These are phyloP conservation scores for Hydra vulgaris DNA, from an alignment of 30 jellyfish, hydroid and myxozoan genomes.

Conservation along the genomic window DNA sequence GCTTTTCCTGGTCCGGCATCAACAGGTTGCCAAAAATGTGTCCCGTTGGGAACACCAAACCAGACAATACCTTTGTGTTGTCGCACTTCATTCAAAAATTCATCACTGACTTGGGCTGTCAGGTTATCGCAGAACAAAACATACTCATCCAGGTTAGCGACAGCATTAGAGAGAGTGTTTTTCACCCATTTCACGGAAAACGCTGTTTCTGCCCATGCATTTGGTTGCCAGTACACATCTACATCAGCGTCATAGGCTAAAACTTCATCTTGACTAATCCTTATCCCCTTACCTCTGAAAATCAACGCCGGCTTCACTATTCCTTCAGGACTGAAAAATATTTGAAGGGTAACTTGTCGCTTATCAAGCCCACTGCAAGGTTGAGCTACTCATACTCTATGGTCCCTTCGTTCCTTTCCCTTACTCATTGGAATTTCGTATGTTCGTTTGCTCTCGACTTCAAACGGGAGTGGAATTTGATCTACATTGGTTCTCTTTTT, in stretches of 20 bases:
- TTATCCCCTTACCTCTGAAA: slow-evolving; percentile 41
- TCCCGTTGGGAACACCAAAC: slow-evolving; percentile 33
- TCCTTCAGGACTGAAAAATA: slow-evolving; percentile 29
- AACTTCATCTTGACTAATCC: slow-evolving; percentile 20
- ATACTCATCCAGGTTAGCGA: slow-evolving; percentile 9
- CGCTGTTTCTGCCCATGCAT: too few relatives aligned
- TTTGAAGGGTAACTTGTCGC: slow-evolving; percentile 25
- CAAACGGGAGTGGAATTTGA: slow-evolving; percentile 45
- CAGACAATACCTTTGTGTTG: slow-evolving; percentile 25
- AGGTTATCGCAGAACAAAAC: slow-evolving; percentile 34
- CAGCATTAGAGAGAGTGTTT: slow-evolving; percentile 18
- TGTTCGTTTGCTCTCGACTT: slow-evolving; percentile 16
- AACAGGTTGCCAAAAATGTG: slow-evolving; percentile 39
- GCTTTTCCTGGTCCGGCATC: slow-evolving; percentile 27
- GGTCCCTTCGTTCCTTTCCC: slow-evolving; percentile 36
- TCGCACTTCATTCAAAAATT: slow-evolving; percentile 15
- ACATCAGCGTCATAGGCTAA: slow-evolving; percentile 21
- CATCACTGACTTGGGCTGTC: slow-evolving; percentile 19
- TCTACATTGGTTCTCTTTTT: slow-evolving; percentile 31
- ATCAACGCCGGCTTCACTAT: slow-evolving; percentile 28
- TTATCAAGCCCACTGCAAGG: slow-evolving; percentile 49
- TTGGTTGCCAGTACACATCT: too few relatives aligned
- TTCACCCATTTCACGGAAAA: slow-evolving; percentile 18
- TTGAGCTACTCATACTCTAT: slow-evolving; percentile 43
- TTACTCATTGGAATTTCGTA: slow-evolving; percentile 18